Percentiles rank a stretch among this genome's conserved stretches.
phyloP scores from a whole-genome alignment of 2,797 vertebrate genomes.

The Dermochelys coriacea region DNA sequence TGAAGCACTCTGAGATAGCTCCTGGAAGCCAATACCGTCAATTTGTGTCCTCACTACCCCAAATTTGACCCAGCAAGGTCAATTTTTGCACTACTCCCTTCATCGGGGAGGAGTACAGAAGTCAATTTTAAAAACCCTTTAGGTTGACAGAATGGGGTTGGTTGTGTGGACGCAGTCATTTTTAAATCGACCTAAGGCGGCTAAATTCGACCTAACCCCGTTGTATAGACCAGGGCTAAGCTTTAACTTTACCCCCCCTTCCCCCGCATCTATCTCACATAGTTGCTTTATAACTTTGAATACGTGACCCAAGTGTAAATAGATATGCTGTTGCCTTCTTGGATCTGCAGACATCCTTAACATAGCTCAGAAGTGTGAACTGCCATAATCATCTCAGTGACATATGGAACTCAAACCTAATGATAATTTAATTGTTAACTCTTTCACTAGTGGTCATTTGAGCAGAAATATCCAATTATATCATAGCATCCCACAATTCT shows the following conservation, averaged over 20 bases:
- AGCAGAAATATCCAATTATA: neutral
- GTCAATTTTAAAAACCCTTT: too few species aligned
- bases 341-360: neutral
- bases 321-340: neutral
- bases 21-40: too few species aligned
- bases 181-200: too few species aligned
- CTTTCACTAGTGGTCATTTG: neutral
- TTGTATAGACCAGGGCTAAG: too few species aligned
- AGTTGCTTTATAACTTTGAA: neutral
- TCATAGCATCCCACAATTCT: neutral
- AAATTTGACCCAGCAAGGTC: too few species aligned
- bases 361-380: neutral
- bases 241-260: neutral
- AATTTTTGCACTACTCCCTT: too few species aligned
- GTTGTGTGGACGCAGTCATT: too few species aligned
- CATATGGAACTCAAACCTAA: neutral
- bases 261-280: neutral
- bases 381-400: neutral
- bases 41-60: too few species aligned
- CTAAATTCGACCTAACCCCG: too few species aligned
- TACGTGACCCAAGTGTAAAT: neutral
- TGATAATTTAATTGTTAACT: neutral
- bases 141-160: too few species aligned
- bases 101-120: too few species aligned
- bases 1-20: too few species aligned